Percentiles rank a stretch among this genome's conserved stretches.
phyloP scores from a whole-genome alignment of 23 tunicate genomes.

The Phallusia fumigata region DNA sequence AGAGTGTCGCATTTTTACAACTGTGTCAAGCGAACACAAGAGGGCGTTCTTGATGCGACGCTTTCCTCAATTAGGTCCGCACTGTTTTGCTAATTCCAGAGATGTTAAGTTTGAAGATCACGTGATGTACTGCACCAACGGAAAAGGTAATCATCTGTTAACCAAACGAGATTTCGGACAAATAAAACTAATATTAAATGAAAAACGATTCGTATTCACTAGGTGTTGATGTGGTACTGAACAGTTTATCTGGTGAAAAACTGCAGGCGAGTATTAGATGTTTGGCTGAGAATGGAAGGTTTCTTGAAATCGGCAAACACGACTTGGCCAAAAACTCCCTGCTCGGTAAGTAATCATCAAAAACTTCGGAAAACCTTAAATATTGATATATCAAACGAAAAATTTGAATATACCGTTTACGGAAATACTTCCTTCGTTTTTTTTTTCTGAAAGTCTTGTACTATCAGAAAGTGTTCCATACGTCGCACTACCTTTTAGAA shows the following conservation, averaged over 20 bases:
- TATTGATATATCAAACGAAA: no score
- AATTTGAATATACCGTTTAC: no score
- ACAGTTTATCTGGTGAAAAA: constrained; percentile 6
- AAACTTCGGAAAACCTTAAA: neutral
- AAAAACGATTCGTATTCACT: no score
- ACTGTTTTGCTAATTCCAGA: neutral
- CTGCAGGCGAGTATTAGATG: neutral
- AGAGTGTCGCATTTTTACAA: constrained; percentile 10
- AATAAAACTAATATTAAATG: no score
- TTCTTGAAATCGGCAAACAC: constrained; percentile 10
- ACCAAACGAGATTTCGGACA: no score
- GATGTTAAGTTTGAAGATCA: neutral
- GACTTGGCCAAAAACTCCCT: neutral
- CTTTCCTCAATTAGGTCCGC: neutral
- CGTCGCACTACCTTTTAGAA: neutral
- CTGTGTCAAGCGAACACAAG: constrained; percentile 11
- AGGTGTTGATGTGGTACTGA: constrained; percentile 21
- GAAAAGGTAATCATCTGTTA: constrained; percentile 43
- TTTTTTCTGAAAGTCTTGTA: no score
- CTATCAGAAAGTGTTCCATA: no score
- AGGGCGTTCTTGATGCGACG: constrained; percentile 13
- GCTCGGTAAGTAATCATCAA: neutral
- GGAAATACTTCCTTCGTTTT: no score
- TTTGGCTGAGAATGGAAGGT: constrained; percentile 16
- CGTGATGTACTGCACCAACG: constrained; percentile 14